Percentiles rank a stretch among this genome's conserved stretches.
Conservation (phyloP, 2,888 invertebrate species). For the Isotomurus palustris region DNA sequence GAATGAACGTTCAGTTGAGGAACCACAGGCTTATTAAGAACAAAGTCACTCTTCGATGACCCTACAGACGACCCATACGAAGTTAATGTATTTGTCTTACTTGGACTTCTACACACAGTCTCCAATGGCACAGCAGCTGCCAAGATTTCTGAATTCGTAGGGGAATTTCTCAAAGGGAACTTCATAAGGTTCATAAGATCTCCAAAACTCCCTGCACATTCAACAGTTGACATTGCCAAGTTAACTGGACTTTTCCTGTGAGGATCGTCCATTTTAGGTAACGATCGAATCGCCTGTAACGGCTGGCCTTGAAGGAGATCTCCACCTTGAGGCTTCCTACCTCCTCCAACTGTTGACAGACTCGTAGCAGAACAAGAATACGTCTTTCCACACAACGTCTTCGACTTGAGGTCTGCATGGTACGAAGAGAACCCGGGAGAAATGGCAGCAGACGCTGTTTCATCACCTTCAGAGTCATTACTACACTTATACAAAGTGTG, state of each 20-base stretch:
- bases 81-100: not conserved
- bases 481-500: too few species aligned
- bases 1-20: slow-evolving; percentile 34
- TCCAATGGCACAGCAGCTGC: slow-evolving; percentile 68
- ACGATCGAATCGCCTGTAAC: slow-evolving; percentile 22
- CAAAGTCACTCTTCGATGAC: slow-evolving; percentile 2
- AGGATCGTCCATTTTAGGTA: slow-evolving; percentile 29
- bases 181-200: slow-evolving; percentile 72
- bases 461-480: too few species aligned
- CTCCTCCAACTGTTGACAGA: slow-evolving; percentile 5
- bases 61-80: not conserved
- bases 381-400: slow-evolving; percentile 10
- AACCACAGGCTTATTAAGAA: slow-evolving; percentile 6
- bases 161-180: slow-evolving; percentile 66
- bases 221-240: slow-evolving; percentile 18
- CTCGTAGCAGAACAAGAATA: slow-evolving; percentile 11
- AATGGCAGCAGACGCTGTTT: too few species aligned
- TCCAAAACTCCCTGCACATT: slow-evolving; percentile 55
- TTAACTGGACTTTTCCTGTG: slow-evolving; percentile 1
- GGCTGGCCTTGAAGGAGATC: slow-evolving; percentile 15
- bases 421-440: too few species aligned
- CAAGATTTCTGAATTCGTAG: slow-evolving; percentile 61
- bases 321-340: slow-evolving; percentile 9
- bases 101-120: slow-evolving; percentile 59
- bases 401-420: not conserved